phyloP scores from a whole-genome alignment of 2,888 invertebrate genomes.

The Pyrgus malvae region DNA sequence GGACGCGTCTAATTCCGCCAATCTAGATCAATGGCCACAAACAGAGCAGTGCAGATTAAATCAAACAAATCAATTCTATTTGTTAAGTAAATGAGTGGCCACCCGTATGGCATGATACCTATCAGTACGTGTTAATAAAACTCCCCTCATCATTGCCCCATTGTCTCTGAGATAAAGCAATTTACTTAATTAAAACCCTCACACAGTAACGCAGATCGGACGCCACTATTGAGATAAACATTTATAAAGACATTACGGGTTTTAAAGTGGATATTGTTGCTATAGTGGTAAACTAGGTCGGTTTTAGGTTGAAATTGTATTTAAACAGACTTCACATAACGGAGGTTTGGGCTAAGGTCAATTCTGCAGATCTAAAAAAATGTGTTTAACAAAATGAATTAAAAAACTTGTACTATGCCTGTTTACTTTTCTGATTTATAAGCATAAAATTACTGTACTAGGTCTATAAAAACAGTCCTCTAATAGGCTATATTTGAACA shows the following conservation, averaged over 20 bases:
- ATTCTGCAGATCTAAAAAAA: too few relatives aligned
- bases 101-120: slow-evolving; percentile 68
- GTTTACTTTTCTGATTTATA: too few relatives aligned
- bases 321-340: too few relatives aligned
- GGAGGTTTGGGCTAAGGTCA: too few relatives aligned
- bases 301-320: neutral
- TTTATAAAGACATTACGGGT: slow-evolving; percentile 62
- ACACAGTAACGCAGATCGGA: slow-evolving; percentile 40
- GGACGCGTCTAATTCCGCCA: slow-evolving; percentile 14
- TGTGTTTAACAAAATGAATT: too few relatives aligned
- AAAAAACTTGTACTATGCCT: too few relatives aligned
- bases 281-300: neutral
- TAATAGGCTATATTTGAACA: too few relatives aligned
- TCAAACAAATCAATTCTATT: slow-evolving; percentile 78
- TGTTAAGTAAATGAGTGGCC: slow-evolving; percentile 66
- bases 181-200: slow-evolving; percentile 78
- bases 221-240: slow-evolving; percentile 61
- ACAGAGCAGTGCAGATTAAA: slow-evolving; percentile 41
- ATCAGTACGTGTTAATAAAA: slow-evolving; percentile 66
- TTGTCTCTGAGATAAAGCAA: slow-evolving; percentile 80
- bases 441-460: too few relatives aligned
- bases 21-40: slow-evolving; percentile 14
- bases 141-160: slow-evolving; percentile 59
- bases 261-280: slow-evolving; percentile 11
- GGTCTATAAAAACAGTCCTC: too few relatives aligned